phyloP scores from a whole-genome alignment of 2,797 vertebrate genomes.

The Onychomys arenicola region DNA sequence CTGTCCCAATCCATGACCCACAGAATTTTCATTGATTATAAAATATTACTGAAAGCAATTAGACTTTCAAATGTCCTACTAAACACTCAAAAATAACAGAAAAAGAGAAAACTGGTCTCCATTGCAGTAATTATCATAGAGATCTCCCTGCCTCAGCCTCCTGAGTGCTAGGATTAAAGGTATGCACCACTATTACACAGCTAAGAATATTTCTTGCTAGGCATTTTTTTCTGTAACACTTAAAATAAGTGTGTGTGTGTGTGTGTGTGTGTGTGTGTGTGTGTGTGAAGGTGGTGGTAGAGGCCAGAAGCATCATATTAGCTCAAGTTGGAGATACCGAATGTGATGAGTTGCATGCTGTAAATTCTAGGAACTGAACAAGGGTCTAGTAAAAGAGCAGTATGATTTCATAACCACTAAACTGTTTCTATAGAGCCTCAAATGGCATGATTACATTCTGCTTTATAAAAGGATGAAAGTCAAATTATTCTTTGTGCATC shows the following conservation, averaged over 20 bases:
- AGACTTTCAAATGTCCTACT: background rate
- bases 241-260: background rate
- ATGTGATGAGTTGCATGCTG: background rate
- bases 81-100: background rate
- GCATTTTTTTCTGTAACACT: background rate
- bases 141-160: background rate
- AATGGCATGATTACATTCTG: background rate
- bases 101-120: background rate
- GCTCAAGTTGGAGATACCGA: background rate
- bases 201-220: background rate
- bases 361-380: background rate
- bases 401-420: background rate
- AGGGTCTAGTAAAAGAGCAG: background rate
- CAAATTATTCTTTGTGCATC: background rate
- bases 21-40: background rate
- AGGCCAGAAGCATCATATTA: background rate
- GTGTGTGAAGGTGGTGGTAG: background rate
- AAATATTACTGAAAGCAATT: background rate
- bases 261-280: background rate
- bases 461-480: background rate
- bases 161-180: background rate
- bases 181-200: background rate
- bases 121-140: no score
- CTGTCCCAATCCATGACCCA: background rate
- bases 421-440: background rate